A percentile compares a stretch with the other conserved stretches of the same genome.
Conservation (phyloP, 1,140 invertebrate genomes). For the Gonatopus flavifemur region DNA sequence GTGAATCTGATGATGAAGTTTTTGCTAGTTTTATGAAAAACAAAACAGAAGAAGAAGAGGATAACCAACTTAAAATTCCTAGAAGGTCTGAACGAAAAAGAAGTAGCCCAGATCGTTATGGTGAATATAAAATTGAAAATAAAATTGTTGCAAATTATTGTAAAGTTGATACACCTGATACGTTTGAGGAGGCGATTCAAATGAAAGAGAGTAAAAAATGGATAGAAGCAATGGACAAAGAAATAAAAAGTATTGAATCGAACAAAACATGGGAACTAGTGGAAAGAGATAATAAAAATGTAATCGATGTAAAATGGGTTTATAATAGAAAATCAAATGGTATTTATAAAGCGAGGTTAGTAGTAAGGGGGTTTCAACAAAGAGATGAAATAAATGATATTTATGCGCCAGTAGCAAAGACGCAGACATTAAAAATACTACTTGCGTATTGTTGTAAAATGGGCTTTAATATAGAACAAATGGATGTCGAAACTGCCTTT, state of each 20-base stretch:
- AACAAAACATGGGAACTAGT: neutral
- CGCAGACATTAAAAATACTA: constrained; percentile 12
- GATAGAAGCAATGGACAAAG: neutral
- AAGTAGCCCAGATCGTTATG: neutral
- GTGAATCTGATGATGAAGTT: too few species aligned
- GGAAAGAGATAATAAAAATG: neutral
- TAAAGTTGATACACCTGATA: neutral
- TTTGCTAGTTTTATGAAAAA: too few species aligned
- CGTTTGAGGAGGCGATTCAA: neutral
- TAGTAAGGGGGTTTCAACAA: constrained; percentile 16
- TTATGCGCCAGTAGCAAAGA: constrained; percentile 10
- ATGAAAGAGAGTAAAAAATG: neutral
- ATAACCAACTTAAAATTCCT: too few species aligned
- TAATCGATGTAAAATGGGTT: neutral
- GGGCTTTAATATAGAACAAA: constrained; percentile 8
- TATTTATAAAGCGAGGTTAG: constrained; percentile 1
- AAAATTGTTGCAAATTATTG: neutral
- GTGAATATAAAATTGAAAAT: neutral
- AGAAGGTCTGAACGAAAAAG: neutral
- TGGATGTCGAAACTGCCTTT: constrained; percentile 16
- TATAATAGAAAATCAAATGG: neutral
- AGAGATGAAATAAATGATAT: constrained; percentile 6
- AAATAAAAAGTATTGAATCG: neutral
- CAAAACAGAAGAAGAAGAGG: too few species aligned
- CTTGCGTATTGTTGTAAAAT: constrained; percentile 4